Base-by-base conservation (phyloP, 2,113 vertebrate species). In the Mormyrus lacerda region DNA sequence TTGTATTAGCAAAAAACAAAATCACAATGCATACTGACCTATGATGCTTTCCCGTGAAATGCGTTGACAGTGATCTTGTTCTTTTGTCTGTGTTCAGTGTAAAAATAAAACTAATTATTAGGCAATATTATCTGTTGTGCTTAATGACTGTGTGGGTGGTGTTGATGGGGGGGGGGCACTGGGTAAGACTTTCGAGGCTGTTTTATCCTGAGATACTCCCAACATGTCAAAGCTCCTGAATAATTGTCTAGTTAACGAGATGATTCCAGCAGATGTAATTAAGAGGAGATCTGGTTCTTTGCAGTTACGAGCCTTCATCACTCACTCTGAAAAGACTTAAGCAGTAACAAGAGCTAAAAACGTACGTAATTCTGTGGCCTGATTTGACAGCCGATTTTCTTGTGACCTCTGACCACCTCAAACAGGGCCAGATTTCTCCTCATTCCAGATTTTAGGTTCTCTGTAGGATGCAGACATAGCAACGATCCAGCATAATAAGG, bases 151-250 rank as follows among this genome's bases (percentile, higher is more conserved):
- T 47, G 27, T 39, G 76, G 79, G 50, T 31, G 55, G 24, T 61
- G 24, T 8, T 61, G 24, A 24, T 9, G 50, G 53, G 19, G 53
- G 42, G 35, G 4, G 24, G n/a, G 39, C 27, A 21, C 31, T 27
- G 8, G 24, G 73, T 76, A 2, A 76, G 69, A 42, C 53, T 44
- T 84, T 5, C 24, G 39, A 89, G 17, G 55, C 39, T 42, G 88
- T 21, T 31, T n/a, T 50, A 15, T 84, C 42, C 24, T 85, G 79
- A 53, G 51, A 89, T 84, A 5, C 79, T 58, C 88, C 76, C 50
- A 27, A 47, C 76, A 47, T 85, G 88, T 83, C 50, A 61, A 53
- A n/a, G 50, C 51, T 89, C 76, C 35, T 45, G 88, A 89, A 47
- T 45, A 89, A 89, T 65, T 50, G 53, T 51, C 31, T 9, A 73